Conservation (phyloP, 53 echinoderm and acorn worm species). For the Apostichopus leukothele region DNA sequence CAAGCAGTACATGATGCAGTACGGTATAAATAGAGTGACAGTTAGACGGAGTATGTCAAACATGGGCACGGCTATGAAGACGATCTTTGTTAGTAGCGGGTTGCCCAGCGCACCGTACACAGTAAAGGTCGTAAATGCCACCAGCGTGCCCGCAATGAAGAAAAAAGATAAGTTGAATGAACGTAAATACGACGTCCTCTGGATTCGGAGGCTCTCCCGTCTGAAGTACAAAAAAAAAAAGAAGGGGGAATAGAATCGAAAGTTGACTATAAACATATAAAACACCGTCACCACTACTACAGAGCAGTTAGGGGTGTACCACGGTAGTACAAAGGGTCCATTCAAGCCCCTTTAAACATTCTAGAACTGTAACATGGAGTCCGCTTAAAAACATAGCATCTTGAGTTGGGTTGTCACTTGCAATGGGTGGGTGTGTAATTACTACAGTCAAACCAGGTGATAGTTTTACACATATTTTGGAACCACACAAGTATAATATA, state of each 20-base stretch:
- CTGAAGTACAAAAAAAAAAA: constrained; percentile 50
- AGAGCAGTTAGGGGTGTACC: too few species aligned
- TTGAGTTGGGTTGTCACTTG: too few species aligned
- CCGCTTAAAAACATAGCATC: too few species aligned
- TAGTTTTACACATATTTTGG: too few species aligned
- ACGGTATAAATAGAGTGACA: constrained; percentile 68
- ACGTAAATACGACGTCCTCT: constrained; percentile 62
- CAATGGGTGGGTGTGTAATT: too few species aligned
- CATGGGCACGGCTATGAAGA: constrained; percentile 75
- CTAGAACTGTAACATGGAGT: too few species aligned
- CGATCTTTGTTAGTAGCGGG: constrained; percentile 61
- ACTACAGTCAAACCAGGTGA: too few species aligned
- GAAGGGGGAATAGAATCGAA: not conserved
- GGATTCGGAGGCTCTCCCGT: constrained; percentile 70
- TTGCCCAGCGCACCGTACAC: constrained; percentile 77
- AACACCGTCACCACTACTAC: not conserved
- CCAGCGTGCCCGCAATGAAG: constrained; percentile 57
- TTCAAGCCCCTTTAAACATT: too few species aligned
- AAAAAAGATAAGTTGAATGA: constrained; percentile 77
- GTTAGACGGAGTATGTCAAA: constrained; percentile 73
- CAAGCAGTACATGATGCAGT: constrained; percentile 68
- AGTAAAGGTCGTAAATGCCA: constrained; percentile 72
- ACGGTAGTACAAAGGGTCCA: too few species aligned
- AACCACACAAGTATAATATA: too few species aligned
- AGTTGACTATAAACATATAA: not conserved